Conservation (phyloP, 2,797 vertebrate species). For the Trematomus bernacchii region DNA sequence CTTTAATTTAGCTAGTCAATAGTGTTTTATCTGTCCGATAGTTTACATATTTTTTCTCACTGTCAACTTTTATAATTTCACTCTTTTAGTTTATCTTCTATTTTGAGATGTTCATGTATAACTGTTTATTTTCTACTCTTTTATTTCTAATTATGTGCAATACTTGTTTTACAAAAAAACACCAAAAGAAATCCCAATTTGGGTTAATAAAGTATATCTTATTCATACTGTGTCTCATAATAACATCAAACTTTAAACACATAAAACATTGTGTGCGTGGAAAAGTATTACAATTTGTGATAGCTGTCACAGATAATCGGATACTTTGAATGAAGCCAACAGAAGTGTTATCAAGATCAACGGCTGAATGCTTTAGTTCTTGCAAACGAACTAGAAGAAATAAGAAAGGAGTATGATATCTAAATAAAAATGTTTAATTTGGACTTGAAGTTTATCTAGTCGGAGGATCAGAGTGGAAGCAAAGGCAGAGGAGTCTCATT, state of each 20-base stretch:
- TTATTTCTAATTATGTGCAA: no score
- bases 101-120: no score
- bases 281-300: not conserved
- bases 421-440: slow-evolving; percentile 24
- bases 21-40: no score
- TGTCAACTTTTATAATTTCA: no score
- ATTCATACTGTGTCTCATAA: not conserved
- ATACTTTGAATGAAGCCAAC: slow-evolving; percentile 4
- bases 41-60: no score
- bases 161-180: no score
- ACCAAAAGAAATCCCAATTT: no score
- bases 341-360: slow-evolving; percentile 10
- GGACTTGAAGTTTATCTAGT: slow-evolving; percentile 15
- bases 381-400: slow-evolving; percentile 3
- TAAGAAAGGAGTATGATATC: not conserved
- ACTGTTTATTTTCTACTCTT: no score
- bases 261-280: not conserved
- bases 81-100: no score
- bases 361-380: slow-evolving; percentile 1
- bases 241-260: slow-evolving; percentile 6
- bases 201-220: no score
- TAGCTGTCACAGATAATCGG: not conserved
- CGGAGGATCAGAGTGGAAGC: slow-evolving; percentile 11
- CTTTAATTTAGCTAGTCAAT: no score
- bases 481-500: slow-evolving; percentile 5